Evolutionary conservation across 1,140 invertebrate genomes (phyloP), one percentile per base, ranked within the genome.

Genomic region (Drosophila lini): DNA sequence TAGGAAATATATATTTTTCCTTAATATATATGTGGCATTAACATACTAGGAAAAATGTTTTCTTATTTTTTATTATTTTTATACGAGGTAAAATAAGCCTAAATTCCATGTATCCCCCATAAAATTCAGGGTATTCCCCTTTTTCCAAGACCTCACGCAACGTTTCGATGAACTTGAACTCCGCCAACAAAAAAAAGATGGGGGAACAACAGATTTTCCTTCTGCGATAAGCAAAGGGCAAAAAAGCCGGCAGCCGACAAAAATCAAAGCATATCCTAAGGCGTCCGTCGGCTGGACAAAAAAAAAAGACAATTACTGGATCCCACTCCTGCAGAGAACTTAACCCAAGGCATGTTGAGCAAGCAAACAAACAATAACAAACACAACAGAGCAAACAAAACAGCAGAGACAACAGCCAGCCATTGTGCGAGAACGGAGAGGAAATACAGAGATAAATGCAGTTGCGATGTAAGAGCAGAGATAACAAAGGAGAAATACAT

Each of bases 211-310:
- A 62, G 76, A 76, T 82, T 60, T 47, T 36, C n/a, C 32, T 42
- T 15, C 22, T 13, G 22, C 42, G 80, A 81, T 81, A 76, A 78
- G 58, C 10, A 41, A 41, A 44, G n/a, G 6, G 9, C 48, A 15
- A 13, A 36, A 52, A 31, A 47, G 55, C 34, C 74, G 50, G 42
- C 59, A 34, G 34, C 55, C 64, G 45, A 57, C n/a, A 36, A 79
- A 75, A 85, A 82, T 59, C 69, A 74, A 62, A 79, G 81, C 81
- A 86, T 88, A 85, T 64, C 69, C 69, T 71, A 22, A 81, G 81
- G 81, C 82, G 81, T 80, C 31, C 47, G 40, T 6, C 9, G 36
- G 34, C 11, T 53, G 36, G 36, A 58, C n/a, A n/a, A n/a, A 53
- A 45, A 75, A 81, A 78, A 74, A 67, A 78, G 47, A 60, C 53